Evolutionary conservation across 2,888 invertebrate genomes (phyloP).

Genomic region (Coremacera marginata): DNA sequence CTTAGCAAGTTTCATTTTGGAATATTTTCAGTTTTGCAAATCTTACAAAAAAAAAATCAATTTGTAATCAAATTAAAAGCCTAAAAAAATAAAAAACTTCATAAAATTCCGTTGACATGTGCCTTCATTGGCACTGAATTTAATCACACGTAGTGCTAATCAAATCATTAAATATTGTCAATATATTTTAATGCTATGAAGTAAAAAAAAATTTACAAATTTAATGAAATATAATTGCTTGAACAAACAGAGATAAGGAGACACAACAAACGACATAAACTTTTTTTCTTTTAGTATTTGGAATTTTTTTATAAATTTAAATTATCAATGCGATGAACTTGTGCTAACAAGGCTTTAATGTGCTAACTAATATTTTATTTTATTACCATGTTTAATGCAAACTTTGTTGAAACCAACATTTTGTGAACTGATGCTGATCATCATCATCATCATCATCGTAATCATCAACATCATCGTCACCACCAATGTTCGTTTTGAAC

Average conservation of each 20-base stretch:
- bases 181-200: not conserved
- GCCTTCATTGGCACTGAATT: slow-evolving; percentile 29
- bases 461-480: not conserved
- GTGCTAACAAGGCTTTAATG: slow-evolving; percentile 63
- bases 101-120: slow-evolving; percentile 41
- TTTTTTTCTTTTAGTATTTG: not conserved
- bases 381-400: slow-evolving; percentile 60
- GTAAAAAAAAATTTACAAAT: not conserved
- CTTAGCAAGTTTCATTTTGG: too few relatives aligned
- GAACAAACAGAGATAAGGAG: not conserved
- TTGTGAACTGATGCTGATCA: slow-evolving; percentile 48
- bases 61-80: too few relatives aligned
- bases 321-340: slow-evolving; percentile 14
- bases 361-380: slow-evolving; percentile 66
- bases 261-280: not conserved
- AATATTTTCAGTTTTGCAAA: too few relatives aligned
- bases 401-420: slow-evolving; percentile 53
- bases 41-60: too few relatives aligned
- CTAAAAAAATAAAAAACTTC: not conserved
- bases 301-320: not conserved
- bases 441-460: slow-evolving; percentile 31
- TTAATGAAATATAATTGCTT: slow-evolving; percentile 10
- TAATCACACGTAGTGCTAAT: slow-evolving; percentile 35
- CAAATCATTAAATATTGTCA: slow-evolving; percentile 41
- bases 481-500: too few relatives aligned